Percentiles rank a stretch among this genome's conserved stretches.
Evolutionary conservation across 2,113 vertebrate genomes (phyloP).

Genomic region (Riparia riparia): DNA sequence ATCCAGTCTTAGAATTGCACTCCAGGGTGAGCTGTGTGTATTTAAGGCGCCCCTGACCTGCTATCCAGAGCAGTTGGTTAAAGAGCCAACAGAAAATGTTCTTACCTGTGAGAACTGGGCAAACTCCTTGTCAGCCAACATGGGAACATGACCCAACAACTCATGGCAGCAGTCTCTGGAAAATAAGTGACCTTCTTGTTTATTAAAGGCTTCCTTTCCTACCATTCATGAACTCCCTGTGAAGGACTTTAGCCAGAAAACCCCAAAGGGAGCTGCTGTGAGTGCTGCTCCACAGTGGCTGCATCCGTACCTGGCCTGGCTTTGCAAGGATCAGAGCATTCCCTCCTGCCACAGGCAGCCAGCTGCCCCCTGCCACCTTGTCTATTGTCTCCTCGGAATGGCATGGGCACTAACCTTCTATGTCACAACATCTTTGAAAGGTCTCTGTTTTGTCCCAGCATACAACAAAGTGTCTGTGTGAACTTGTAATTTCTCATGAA

Average conservation of each 20-base stretch:
- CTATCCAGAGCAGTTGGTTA: background rate
- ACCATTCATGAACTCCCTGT: background rate
- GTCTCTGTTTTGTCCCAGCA: constrained; percentile 5
- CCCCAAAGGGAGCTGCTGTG: background rate
- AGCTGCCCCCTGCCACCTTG: background rate
- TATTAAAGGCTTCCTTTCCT: background rate
- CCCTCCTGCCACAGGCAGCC: background rate
- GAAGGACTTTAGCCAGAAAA: background rate
- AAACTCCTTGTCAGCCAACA: constrained; percentile 86
- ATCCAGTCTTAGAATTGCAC: background rate
- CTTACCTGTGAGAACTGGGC: constrained; percentile 85
- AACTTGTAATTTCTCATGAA: constrained; percentile 54
- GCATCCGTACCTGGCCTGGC: background rate
- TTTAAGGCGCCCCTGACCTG: background rate
- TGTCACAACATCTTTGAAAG: constrained; percentile 55
- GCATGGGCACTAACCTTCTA: background rate
- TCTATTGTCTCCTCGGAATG: background rate
- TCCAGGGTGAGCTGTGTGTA: background rate
- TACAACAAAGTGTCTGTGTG: background rate
- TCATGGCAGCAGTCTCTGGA: constrained; percentile 86
- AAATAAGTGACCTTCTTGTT: background rate
- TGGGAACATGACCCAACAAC: constrained; percentile 83
- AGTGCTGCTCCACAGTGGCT: background rate
- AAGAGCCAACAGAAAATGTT: background rate
- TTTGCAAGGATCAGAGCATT: background rate